Evolutionary conservation across 2,113 vertebrate species (phyloP), one percentile per base, ranked within the genome.

Genomic region (Pica pica): DNA sequence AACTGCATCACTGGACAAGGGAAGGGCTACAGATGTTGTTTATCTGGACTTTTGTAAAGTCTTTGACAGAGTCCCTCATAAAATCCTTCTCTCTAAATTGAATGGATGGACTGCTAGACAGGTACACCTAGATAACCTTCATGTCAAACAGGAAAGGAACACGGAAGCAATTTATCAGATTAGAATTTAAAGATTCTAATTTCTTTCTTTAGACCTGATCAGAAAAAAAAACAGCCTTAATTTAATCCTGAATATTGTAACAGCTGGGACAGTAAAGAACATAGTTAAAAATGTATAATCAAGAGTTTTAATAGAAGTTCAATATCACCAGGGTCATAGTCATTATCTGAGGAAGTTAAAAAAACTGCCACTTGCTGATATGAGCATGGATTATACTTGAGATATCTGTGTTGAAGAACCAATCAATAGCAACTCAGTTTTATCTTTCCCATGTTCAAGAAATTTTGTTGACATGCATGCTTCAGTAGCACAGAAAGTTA

Each of bases 401-500:
- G 78, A 85, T 91, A 97, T 83, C 79, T 92, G 76, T 89, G 56
- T 28, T 59, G 33, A 85, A 88, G 83, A 97, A 95, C 70, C 74
- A 97, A 86, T 97, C 96, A 96, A 95, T 90, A 96, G 31, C 74
- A 96, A 94, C 44, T 80, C 74, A 90, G 94, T 96, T 98, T 97
- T 96, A 76, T 97, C 88, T 97, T 77, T 86, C 76, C 47, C 92
- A 96, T 95, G 41, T 95, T 93, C 69, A 97, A 85, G 83, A 89
- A 96, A 96, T 97, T 97, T 96, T 97, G 86, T 97, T 97, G 91
- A 94, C 44, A 93, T 80, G 41, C 4, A 15, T 97, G 90, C 83
- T 97, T 97, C 81, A 98, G 85, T 96, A 98, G 90, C 76, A 95
- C 83, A 89, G 94, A 75, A 93, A 97, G 94, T 97, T 97, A 96